A percentile compares a stretch with the other conserved stretches of the same genome.
Conservation (phyloP, 2,888 invertebrate genomes). For the Pollenia angustigena region DNA sequence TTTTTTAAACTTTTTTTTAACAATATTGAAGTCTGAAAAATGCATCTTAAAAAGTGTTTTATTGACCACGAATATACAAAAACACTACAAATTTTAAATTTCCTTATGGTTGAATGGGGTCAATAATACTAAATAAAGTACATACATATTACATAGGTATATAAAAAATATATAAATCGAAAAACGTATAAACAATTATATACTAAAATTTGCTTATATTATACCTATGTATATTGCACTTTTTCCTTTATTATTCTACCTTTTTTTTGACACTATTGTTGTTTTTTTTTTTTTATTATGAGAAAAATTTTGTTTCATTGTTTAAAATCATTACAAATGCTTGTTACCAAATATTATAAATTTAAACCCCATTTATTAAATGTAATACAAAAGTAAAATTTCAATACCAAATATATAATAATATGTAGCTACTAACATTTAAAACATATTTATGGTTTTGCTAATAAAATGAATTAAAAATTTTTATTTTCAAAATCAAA, state of each 20-base stretch:
- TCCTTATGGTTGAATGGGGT: slow-evolving; percentile 42
- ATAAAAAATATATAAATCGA: slow-evolving; percentile 20
- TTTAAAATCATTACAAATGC: slow-evolving; percentile 12
- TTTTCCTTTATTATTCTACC: slow-evolving; percentile 2
- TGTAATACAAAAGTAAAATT: neutral
- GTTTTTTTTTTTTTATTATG: neutral
- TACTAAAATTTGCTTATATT: slow-evolving; percentile 32
- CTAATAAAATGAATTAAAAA: no score
- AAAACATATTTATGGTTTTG: no score
- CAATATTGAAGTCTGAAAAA: slow-evolving; percentile 49
- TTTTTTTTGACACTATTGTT: slow-evolving; percentile 26
- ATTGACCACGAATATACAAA: slow-evolving; percentile 4
- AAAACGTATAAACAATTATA: slow-evolving; percentile 48
- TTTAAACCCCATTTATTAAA: neutral
- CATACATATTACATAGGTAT: neutral
- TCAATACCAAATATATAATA: neutral
- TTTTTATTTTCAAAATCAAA: no score
- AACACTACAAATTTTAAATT: neutral
- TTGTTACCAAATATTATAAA: slow-evolving; percentile 2
- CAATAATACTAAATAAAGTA: slow-evolving; percentile 24
- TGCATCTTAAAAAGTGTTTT: slow-evolving; percentile 39
- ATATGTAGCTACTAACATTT: no score
- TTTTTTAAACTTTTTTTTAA: slow-evolving; percentile 10
- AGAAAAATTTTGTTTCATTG: slow-evolving; percentile 33
- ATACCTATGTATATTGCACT: slow-evolving; percentile 14